Evolutionary conservation across 2,797 vertebrate species (phyloP).

Genomic region (Chelonia mydas): DNA sequence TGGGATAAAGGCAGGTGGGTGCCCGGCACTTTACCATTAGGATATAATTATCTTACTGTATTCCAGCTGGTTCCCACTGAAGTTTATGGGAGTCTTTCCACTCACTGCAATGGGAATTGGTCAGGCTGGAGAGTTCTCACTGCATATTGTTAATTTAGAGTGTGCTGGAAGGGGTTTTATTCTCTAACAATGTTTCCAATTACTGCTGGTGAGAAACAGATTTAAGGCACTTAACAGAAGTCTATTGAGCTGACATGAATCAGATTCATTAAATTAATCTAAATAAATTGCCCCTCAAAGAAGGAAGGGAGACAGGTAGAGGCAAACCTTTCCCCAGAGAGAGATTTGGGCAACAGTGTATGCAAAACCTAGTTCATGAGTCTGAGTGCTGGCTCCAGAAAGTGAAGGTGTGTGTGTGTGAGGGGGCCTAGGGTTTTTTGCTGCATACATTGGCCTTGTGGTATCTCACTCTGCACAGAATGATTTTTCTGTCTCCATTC

Average conservation of each 20-base stretch:
- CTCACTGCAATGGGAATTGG: neutral
- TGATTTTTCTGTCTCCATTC: slow-evolving; percentile 26
- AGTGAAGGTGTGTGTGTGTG: neutral
- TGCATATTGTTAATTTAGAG: neutral
- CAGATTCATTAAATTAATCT: slow-evolving; percentile 39
- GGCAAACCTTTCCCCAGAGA: neutral
- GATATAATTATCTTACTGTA: neutral
- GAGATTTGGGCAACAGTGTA: slow-evolving; percentile 5
- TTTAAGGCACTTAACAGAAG: slow-evolving; percentile 32
- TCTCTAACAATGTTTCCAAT: neutral
- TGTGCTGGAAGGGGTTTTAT: neutral
- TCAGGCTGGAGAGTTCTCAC: accelerated
- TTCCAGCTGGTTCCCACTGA: neutral
- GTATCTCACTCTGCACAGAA: neutral
- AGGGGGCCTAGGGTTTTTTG: slow-evolving; percentile 28
- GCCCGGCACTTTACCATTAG: neutral
- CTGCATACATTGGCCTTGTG: slow-evolving; percentile 7
- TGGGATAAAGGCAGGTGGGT: accelerated
- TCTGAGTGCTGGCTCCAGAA: neutral
- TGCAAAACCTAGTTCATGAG: slow-evolving; percentile 55
- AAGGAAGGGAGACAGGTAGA: neutral
- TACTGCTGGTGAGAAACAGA: slow-evolving; percentile 20
- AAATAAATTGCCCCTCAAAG: slow-evolving; percentile 31
- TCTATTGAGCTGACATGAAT: slow-evolving; percentile 47
- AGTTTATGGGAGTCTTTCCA: neutral